Conservation (phyloP, 2,113 vertebrate genomes). For the Takifugu bimaculatus region DNA sequence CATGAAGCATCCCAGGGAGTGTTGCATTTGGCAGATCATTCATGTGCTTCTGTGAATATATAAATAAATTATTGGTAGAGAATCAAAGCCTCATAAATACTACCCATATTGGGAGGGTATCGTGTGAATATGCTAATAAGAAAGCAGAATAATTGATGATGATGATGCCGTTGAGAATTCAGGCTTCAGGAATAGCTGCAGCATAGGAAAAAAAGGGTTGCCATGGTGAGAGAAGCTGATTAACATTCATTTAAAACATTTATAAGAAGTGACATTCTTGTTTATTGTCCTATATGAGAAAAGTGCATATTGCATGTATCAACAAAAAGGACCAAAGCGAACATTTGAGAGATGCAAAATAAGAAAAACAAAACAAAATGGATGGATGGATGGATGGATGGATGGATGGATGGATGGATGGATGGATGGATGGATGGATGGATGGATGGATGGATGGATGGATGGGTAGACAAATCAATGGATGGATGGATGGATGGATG, state of each 20-base stretch:
- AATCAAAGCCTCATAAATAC: constrained; percentile 53
- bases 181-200: constrained; percentile 7
- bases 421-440: too few relatives aligned
- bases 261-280: not conserved
- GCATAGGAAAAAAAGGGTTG: constrained; percentile 3
- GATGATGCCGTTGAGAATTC: constrained; percentile 28
- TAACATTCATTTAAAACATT: not conserved
- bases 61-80: constrained; percentile 31
- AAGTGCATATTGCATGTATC: too few relatives aligned
- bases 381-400: too few relatives aligned
- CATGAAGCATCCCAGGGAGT: constrained; percentile 23
- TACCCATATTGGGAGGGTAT: constrained; percentile 5
- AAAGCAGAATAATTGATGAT: constrained; percentile 29
- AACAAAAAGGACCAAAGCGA: too few relatives aligned
- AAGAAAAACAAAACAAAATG: too few relatives aligned
- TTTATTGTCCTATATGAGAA: too few relatives aligned
- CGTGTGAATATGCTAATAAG: constrained; percentile 35
- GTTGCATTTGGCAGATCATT: constrained; percentile 10
- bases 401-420: too few relatives aligned
- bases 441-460: too few relatives aligned
- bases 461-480: too few relatives aligned
- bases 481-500: too few relatives aligned
- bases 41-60: constrained; percentile 40
- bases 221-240: constrained; percentile 17
- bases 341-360: too few relatives aligned